Evolutionary conservation across 2,888 invertebrate genomes (phyloP), one percentile per base, ranked within the genome.

Genomic region (Malacosoma neustria): DNA sequence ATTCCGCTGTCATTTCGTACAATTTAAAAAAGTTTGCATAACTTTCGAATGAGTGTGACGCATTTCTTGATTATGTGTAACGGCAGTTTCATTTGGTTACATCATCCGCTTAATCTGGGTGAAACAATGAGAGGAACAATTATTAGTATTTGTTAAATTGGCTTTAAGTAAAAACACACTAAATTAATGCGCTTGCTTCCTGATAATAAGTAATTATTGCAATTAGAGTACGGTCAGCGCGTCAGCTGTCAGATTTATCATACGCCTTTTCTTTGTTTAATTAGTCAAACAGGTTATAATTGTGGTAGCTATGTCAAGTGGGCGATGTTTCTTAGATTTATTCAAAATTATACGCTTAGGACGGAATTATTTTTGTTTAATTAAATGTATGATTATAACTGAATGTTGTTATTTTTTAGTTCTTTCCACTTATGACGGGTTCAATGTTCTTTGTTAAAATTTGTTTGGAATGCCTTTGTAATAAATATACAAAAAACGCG

Each of bases 161-260:
- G 49, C 55, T 61, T 43, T 56, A 48, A 62, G 68, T 69, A 81
- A 81, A 80, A 82, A 80, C 71, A 54, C 58, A 61, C 69, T 68
- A 75, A 74, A 72, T 80, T 75, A 81, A 72, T 69, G 71, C 67
- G 62, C 66, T 59, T 60, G 67, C 80, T 82, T 84, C 81, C 80
- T 81, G 67, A 76, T 82, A 79, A 80, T 75, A 64, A 76, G 68
- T 75, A 72, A 81, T 82, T 80, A 80, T 72, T 66, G 67, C 73
- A 81, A 81, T 81, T 76, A 75, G 48, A 48, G 73, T 77, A 84
- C 68, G 62, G 75, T 71, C 67, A 60, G 72, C 63, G 54, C 49
- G 54, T 55, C 50, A 66, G 53, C 52, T 55, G 56, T 56, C 56
- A 61, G 48, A 47, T 51, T 57, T 57, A 60, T 55, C 51, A 61